A percentile compares a stretch with the other conserved stretches of the same genome.
phyloP scores from a whole-genome alignment of 2,888 invertebrate genomes.

The Vesta saturnalis region DNA sequence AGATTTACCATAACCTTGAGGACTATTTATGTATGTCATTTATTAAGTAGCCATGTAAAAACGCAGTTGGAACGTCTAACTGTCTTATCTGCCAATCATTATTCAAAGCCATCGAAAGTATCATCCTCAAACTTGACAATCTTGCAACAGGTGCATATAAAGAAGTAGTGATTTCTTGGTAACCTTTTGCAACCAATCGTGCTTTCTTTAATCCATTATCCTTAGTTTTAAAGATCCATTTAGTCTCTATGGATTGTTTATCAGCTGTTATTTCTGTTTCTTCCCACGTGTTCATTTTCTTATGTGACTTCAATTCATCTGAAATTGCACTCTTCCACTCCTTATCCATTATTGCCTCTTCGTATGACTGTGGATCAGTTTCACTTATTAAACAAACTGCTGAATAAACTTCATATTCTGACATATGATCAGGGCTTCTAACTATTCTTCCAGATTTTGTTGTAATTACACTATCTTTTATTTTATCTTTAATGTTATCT shows the following conservation, averaged over 20 bases:
- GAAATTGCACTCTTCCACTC: slow-evolving; percentile 38
- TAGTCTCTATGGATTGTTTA: slow-evolving; percentile 39
- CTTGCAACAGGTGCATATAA: slow-evolving; percentile 8
- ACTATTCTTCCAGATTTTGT: not conserved
- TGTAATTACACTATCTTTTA: no score
- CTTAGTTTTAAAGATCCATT: slow-evolving; percentile 39
- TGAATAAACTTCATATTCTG: not conserved
- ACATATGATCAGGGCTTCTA: not conserved
- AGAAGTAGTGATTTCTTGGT: not conserved
- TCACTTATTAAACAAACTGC: not conserved
- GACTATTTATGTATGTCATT: slow-evolving; percentile 11
- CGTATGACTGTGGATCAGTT: no score
- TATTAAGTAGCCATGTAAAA: slow-evolving; percentile 26
- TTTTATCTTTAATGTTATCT: not conserved
- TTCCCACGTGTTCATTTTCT: slow-evolving; percentile 37
- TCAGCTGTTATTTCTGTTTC: slow-evolving; percentile 32
- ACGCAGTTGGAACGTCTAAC: slow-evolving; percentile 26
- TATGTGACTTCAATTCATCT: slow-evolving; percentile 37
- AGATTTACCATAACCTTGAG: no score
- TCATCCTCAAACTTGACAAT: not conserved
- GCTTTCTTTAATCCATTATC: slow-evolving; percentile 29
- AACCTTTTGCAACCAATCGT: slow-evolving; percentile 12
- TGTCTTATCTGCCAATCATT: slow-evolving; percentile 24
- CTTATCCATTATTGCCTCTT: no score
- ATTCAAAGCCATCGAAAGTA: slow-evolving; percentile 6